Evolutionary conservation across 2,113 vertebrate species (phyloP).

Genomic region (Callaeas wilsoni): DNA sequence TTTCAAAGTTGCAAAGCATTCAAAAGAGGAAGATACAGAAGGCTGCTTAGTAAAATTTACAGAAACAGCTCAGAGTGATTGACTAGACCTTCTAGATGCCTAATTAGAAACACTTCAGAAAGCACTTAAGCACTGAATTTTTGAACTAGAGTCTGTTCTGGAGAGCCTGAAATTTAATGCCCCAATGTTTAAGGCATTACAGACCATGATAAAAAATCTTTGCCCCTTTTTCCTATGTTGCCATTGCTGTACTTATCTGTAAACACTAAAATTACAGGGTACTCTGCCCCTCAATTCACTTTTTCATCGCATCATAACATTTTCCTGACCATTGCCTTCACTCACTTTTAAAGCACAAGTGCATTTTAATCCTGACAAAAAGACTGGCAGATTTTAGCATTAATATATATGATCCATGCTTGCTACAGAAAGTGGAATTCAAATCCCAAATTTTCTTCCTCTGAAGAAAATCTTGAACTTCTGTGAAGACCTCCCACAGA

Average conservation of each 20-base stretch:
- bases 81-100: background rate
- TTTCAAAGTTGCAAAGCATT: background rate
- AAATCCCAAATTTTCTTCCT: background rate
- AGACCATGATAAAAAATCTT: background rate
- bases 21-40: background rate
- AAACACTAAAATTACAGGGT: background rate
- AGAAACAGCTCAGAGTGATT: background rate
- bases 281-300: background rate
- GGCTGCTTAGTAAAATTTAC: background rate
- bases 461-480: background rate
- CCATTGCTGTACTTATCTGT: background rate
- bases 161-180: background rate
- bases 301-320: background rate
- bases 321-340: background rate
- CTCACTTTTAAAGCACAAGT: background rate
- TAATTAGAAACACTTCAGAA: background rate
- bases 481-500: constrained; percentile 45
- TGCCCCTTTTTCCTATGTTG: background rate
- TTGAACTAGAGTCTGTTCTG: background rate
- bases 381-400: background rate
- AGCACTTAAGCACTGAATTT: background rate
- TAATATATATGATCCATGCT: background rate
- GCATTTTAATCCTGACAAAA: background rate
- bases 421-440: background rate
- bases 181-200: background rate